Evolutionary conservation across 2,888 invertebrate genomes (phyloP), one percentile per base, ranked within the genome.

Genomic region (Hirtodrosophila duncani): DNA sequence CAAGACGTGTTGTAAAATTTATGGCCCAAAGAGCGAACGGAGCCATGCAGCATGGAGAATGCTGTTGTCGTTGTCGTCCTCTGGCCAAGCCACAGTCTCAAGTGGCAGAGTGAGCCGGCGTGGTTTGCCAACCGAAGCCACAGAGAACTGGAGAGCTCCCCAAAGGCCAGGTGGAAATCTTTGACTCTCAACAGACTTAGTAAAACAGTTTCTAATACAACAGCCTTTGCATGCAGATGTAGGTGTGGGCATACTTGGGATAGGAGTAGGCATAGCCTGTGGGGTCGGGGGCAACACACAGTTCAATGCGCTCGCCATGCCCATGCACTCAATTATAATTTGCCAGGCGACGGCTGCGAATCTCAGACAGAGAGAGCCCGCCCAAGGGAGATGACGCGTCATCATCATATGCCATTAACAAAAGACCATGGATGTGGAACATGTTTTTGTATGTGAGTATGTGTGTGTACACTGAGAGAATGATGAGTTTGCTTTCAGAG

Each of bases 1-100:
- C 74, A 67, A 82, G 80, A 71, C 77, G 80, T 71, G 78, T 80
- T 78, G 59, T 57, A 51, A 63, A 80, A 80, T 78, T 82, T 78
- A 78, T 82, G 63, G 74, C 58, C 52, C 43, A 21, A 39, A 41
- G 46, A n/a, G n/a, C n/a, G n/a, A n/a, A n/a, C n/a, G n/a, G n/a
- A n/a, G n/a, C n/a, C n/a, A n/a, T n/a, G n/a, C n/a, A n/a, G n/a
- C n/a, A n/a, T n/a, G n/a, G n/a, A n/a, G n/a, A n/a, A n/a, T n/a
- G n/a, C n/a, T n/a, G n/a, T n/a, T n/a, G n/a, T n/a, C n/a, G n/a
- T n/a, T n/a, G n/a, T n/a, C n/a, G n/a, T n/a, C n/a, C n/a, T n/a
- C 33, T 31, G 33, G 14, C 18, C 20, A 14, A 11, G 14, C 18
- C 44, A 21, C 14, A 29, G 52, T 59, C 52, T 59, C 53, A 43